phyloP scores from a whole-genome alignment of 2,113 vertebrate genomes.

The Tragelaphus imberbis region DNA sequence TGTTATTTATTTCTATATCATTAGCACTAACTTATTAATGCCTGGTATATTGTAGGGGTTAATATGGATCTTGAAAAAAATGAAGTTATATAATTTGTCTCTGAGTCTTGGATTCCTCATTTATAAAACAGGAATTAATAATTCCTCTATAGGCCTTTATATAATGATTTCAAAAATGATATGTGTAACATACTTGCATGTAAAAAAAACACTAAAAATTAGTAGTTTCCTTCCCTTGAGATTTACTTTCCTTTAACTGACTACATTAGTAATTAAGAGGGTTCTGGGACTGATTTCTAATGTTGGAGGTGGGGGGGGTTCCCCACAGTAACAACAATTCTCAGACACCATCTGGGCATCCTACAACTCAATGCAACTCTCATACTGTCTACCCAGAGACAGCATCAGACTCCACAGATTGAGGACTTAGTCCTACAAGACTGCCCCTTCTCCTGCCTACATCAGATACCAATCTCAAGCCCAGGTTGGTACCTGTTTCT shows the following conservation, averaged over 20 bases:
- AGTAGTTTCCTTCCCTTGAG: background rate
- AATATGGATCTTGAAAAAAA: slow-evolving; percentile 9
- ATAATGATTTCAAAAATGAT: background rate
- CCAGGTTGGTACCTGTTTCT: background rate
- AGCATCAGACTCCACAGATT: background rate
- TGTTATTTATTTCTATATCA: background rate
- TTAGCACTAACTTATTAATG: slow-evolving; percentile 21
- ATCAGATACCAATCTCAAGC: background rate
- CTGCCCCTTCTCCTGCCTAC: background rate
- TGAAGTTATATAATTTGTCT: background rate
- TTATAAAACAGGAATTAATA: background rate
- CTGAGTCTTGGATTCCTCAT: background rate
- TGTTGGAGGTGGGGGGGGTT: background rate
- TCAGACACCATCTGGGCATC: background rate
- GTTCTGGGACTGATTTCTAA: background rate
- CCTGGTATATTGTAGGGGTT: background rate
- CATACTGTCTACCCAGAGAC: background rate
- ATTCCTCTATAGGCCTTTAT: background rate
- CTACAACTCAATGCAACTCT: background rate
- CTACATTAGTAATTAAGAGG: background rate
- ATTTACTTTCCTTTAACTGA: background rate
- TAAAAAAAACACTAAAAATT: slow-evolving; percentile 2
- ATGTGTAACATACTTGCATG: background rate
- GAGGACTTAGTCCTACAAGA: background rate
- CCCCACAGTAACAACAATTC: background rate